A percentile compares a stretch with the other conserved stretches of the same genome.
Evolutionary conservation across 2,797 vertebrate species (phyloP).

Genomic region (Hydrolagus colliei): DNA sequence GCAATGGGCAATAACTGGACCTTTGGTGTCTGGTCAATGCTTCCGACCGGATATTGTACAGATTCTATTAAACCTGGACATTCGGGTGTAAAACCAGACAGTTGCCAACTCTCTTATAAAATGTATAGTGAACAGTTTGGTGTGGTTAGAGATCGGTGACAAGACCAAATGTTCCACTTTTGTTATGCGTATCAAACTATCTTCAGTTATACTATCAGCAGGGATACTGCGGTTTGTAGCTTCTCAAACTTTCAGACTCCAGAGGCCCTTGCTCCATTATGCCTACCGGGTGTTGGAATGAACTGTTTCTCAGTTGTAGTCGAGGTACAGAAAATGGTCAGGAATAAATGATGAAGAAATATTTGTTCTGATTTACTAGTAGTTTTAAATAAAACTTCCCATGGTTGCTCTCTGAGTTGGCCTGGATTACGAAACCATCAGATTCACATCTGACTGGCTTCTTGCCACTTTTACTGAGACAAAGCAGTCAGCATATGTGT

Average conservation of each 20-base stretch:
- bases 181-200: no score
- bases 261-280: not conserved
- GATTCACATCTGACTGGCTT: not conserved
- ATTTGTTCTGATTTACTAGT: not conserved
- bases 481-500: not conserved
- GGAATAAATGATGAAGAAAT: not conserved
- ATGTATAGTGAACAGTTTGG: no score
- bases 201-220: no score
- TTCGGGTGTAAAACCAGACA: no score
- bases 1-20: no score
- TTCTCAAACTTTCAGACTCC: not conserved
- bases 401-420: not conserved
- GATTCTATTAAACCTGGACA: no score
- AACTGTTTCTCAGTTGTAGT: not conserved
- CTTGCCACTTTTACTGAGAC: slow-evolving; percentile 1
- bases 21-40: no score
- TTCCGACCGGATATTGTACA: no score
- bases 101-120: no score
- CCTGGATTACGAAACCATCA: not conserved
- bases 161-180: no score
- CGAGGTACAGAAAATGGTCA: not conserved
- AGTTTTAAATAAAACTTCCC: not conserved
- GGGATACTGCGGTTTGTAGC: not conserved
- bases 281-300: not conserved
- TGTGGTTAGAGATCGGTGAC: no score